These are phyloP conservation scores for Porites lutea DNA, from an alignment of 64 coral and sea anemone species.

Conservation along the genomic window DNA sequence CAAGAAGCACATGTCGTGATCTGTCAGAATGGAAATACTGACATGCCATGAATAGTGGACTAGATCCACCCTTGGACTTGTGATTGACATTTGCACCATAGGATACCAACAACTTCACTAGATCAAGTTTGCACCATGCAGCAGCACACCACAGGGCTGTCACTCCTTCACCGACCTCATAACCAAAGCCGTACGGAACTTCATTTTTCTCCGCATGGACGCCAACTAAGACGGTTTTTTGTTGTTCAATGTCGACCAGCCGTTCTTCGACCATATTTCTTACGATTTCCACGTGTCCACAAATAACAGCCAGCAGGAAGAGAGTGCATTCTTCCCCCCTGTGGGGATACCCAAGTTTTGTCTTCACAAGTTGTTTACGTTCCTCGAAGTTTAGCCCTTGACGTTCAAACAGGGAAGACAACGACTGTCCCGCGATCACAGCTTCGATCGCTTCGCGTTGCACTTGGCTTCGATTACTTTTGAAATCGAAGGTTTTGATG, in stretches of 20 bases:
- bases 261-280: conserved; percentile 37
- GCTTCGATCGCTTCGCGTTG: conserved; percentile 35
- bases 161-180: conserved; percentile 67
- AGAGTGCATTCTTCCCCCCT: conserved; percentile 64
- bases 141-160: conserved; percentile 78
- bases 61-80: conserved; percentile 54
- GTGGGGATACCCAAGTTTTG: conserved; percentile 68
- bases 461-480: neutral
- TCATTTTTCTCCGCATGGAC: neutral
- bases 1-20: conserved; percentile 51
- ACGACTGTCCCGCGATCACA: conserved; percentile 26
- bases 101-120: conserved; percentile 42
- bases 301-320: conserved; percentile 59
- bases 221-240: conserved; percentile 55
- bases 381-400: conserved; percentile 52
- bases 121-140: conserved; percentile 62
- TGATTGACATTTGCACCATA: conserved; percentile 72
- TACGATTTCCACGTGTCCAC: conserved; percentile 65
- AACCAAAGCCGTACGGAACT: neutral
- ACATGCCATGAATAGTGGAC: conserved; percentile 60
- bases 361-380: conserved; percentile 67
- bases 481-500: conserved; percentile 47
- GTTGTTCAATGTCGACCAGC: conserved; percentile 63
- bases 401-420: conserved; percentile 54
- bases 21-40: conserved; percentile 71